These are phyloP conservation scores for Eretmochelys imbricata DNA, from an alignment of 2,113 vertebrate species.

Conservation along the genomic window DNA sequence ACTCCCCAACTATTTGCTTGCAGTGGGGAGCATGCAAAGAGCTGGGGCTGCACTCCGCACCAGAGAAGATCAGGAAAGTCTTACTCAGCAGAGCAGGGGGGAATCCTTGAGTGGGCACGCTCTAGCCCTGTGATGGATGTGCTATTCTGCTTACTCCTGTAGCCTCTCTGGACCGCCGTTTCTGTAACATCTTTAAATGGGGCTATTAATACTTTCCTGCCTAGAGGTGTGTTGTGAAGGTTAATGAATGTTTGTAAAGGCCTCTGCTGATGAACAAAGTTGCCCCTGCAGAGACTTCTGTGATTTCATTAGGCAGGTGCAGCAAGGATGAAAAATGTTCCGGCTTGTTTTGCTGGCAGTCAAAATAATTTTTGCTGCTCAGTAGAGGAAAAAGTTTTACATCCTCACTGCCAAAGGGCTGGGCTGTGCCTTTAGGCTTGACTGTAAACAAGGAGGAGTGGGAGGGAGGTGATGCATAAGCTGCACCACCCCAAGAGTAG, in stretches of 20 bases:
- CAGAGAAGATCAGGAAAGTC: not conserved
- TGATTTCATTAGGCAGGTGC: conserved; percentile 1
- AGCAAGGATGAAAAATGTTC: not conserved
- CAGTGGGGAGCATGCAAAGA: not conserved
- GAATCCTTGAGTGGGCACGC: not conserved
- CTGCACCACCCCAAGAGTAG: not conserved
- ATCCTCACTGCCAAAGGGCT: not conserved
- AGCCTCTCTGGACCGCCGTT: not conserved
- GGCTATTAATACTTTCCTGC: not conserved
- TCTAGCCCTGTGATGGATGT: not conserved
- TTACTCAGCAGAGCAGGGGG: not conserved
- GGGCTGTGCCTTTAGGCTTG: not conserved
- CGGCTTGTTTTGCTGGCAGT: conserved; percentile 18
- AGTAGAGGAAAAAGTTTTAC: not conserved
- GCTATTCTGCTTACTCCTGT: not conserved
- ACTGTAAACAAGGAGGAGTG: not conserved
- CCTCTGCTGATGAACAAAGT: conserved; percentile 9
- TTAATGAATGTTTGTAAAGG: conserved; percentile 23
- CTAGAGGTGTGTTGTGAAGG: not conserved
- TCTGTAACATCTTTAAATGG: conserved; percentile 21
- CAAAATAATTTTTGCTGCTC: not conserved
- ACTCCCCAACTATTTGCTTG: not conserved
- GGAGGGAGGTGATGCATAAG: not conserved
- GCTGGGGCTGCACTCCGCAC: not conserved
- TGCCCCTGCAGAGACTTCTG: not conserved